Evolutionary conservation across 2,113 vertebrate genomes (phyloP).

Genomic region (Myxocyprinus asiaticus): DNA sequence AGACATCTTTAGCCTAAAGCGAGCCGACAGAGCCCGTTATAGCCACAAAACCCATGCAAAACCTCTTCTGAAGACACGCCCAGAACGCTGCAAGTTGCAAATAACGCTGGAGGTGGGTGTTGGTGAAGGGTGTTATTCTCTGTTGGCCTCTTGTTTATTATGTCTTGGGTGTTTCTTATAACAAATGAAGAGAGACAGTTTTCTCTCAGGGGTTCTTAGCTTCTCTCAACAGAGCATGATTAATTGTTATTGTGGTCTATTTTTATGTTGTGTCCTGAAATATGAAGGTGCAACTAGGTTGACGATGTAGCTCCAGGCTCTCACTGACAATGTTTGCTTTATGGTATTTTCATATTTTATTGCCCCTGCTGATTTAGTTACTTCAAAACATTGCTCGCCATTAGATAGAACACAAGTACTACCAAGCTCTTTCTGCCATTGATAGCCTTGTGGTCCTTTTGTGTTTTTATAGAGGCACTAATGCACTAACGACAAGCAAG

Average conservation of each 20-base stretch:
- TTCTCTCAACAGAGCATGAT: slow-evolving; percentile 47
- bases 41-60: slow-evolving; percentile 22
- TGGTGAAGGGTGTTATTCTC: slow-evolving; percentile 21
- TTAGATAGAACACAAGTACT: slow-evolving; percentile 29
- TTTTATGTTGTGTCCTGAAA: slow-evolving; percentile 38
- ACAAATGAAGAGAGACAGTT: slow-evolving; percentile 53
- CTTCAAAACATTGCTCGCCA: slow-evolving; percentile 12
- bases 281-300: slow-evolving; percentile 35
- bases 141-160: slow-evolving; percentile 51
- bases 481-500: background rate
- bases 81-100: background rate
- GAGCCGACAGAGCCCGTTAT: slow-evolving; percentile 40
- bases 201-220: slow-evolving; percentile 44
- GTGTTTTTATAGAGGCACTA: slow-evolving; percentile 9
- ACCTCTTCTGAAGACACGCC: background rate
- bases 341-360: slow-evolving; percentile 48
- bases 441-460: background rate
- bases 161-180: slow-evolving; percentile 46
- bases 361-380: slow-evolving; percentile 33
- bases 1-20: slow-evolving; percentile 58
- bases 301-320: slow-evolving; percentile 32
- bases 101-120: background rate
- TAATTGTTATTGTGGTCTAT: slow-evolving; percentile 54
- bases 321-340: slow-evolving; percentile 46
- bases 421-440: background rate